These are phyloP conservation scores for Megaceryle maxima DNA, from an alignment of 2,113 vertebrate species.

Conservation along the genomic window DNA sequence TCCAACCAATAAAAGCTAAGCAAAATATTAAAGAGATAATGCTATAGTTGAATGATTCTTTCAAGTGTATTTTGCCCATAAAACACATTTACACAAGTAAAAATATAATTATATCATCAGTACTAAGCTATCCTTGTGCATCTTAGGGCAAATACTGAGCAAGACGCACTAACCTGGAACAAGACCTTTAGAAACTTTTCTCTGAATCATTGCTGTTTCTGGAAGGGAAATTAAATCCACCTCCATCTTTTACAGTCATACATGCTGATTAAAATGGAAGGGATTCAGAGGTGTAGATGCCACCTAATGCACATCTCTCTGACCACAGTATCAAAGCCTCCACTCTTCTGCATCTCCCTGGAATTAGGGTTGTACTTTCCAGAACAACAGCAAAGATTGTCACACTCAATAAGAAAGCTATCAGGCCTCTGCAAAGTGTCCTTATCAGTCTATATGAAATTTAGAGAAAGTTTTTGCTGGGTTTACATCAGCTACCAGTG, in stretches of 20 bases:
- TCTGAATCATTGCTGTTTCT: neutral
- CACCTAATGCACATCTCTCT: neutral
- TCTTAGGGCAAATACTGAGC: neutral
- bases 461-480: neutral
- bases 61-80: neutral
- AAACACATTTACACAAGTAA: neutral
- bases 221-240: neutral
- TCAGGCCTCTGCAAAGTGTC: neutral
- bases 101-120: neutral
- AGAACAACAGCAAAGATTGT: neutral
- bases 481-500: neutral
- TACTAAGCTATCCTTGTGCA: neutral
- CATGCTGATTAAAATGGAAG: neutral
- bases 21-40: neutral
- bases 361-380: neutral
- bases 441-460: neutral
- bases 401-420: neutral
- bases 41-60: neutral
- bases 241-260: neutral
- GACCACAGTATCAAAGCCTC: neutral
- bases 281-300: neutral
- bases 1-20: neutral
- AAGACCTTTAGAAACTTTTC: neutral
- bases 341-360: neutral
- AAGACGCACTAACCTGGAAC: neutral